phyloP scores from a whole-genome alignment of 2,797 vertebrate genomes.

The Protosalanx chinensis region DNA sequence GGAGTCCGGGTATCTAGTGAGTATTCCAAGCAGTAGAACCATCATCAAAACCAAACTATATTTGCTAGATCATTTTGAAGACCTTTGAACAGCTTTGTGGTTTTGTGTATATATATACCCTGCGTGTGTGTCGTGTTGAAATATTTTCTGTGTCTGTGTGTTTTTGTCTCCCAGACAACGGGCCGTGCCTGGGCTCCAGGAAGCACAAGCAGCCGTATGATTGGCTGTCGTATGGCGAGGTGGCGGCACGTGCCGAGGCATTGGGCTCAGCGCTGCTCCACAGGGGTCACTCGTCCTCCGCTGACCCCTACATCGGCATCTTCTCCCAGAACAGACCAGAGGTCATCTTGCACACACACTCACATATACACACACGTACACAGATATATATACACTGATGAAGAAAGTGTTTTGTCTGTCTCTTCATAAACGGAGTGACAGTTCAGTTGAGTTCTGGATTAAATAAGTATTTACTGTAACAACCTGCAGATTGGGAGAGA shows the following conservation, averaged over 20 bases:
- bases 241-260: slow-evolving; percentile 73
- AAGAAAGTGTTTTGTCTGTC: no score
- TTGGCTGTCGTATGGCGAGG: slow-evolving; percentile 90
- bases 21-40: slow-evolving; percentile 38
- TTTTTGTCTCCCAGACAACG: slow-evolving; percentile 76
- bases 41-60: background rate
- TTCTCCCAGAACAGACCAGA: slow-evolving; percentile 95
- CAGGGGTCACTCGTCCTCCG: slow-evolving; percentile 79
- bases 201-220: slow-evolving; percentile 92
- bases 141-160: slow-evolving; percentile 8
- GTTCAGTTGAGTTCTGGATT: no score
- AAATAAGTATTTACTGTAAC: no score
- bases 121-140: background rate
- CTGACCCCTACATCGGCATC: slow-evolving; percentile 83
- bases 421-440: no score
- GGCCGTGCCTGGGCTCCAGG: slow-evolving; percentile 89
- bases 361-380: background rate
- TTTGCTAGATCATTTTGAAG: background rate
- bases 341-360: slow-evolving; percentile 63
- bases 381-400: background rate
- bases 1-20: slow-evolving; percentile 88
- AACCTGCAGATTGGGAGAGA: no score
- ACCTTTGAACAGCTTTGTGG: slow-evolving; percentile 46
- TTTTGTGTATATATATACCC: background rate
- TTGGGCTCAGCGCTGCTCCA: slow-evolving; percentile 88